These are phyloP conservation scores for Anticlea derivata DNA, from an alignment of 2,888 invertebrate genomes.

Conservation along the genomic window DNA sequence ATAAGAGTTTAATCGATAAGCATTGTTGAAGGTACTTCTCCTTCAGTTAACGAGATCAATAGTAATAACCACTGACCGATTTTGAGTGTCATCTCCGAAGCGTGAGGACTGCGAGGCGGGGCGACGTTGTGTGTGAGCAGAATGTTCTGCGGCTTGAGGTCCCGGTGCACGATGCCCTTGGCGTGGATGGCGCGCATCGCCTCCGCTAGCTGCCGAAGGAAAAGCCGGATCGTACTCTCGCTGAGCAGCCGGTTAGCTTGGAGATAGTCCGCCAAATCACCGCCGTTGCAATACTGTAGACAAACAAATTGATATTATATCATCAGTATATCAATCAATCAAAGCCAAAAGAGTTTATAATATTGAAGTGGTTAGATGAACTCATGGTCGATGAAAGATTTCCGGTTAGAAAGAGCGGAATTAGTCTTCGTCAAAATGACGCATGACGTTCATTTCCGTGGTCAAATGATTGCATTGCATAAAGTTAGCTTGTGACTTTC, in stretches of 20 bases:
- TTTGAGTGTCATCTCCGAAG: constrained; percentile 95
- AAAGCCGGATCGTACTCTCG: constrained; percentile 98
- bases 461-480: constrained; percentile 4
- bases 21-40: no score
- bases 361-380: no score
- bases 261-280: constrained; percentile 99
- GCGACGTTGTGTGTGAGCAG: constrained; percentile 92
- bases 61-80: constrained; percentile 86
- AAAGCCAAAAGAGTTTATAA: no score
- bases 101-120: constrained; percentile 86
- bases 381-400: constrained; percentile 12
- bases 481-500: background rate
- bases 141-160: constrained; percentile 99
- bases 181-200: constrained; percentile 98
- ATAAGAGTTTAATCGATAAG: no score
- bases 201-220: constrained; percentile 97
- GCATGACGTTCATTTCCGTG: background rate
- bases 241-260: constrained; percentile 96
- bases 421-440: constrained; percentile 2
- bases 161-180: constrained; percentile 99
- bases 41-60: background rate
- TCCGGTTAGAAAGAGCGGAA: constrained; percentile 12
- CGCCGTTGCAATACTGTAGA: constrained; percentile 97
- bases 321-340: no score
- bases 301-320: background rate